These are phyloP conservation scores for Synergus laeviventris DNA, from an alignment of 2,888 invertebrate species.

Conservation along the genomic window DNA sequence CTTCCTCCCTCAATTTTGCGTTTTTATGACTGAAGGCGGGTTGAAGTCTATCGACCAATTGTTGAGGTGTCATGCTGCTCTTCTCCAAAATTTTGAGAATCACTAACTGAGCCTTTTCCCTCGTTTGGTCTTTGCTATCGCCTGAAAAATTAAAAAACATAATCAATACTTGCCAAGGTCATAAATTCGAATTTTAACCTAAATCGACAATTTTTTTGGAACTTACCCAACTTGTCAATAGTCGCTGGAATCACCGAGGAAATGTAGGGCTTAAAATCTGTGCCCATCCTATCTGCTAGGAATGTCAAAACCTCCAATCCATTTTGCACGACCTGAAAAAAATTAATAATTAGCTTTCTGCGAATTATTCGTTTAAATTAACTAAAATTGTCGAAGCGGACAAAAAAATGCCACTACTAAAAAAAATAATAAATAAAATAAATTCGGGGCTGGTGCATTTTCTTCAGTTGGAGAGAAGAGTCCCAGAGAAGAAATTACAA, in stretches of 20 bases:
- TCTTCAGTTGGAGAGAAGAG: slow-evolving; percentile 1
- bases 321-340: slow-evolving; percentile 90
- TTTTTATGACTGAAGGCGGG: slow-evolving; percentile 91
- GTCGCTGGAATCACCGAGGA: slow-evolving; percentile 89
- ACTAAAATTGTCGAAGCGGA: too few relatives aligned
- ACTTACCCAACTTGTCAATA: slow-evolving; percentile 85
- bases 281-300: slow-evolving; percentile 90
- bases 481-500: slow-evolving; percentile 48
- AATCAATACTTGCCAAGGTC: slow-evolving; percentile 1
- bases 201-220: slow-evolving; percentile 40
- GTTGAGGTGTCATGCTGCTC: slow-evolving; percentile 83
- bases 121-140: slow-evolving; percentile 81
- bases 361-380: not conserved
- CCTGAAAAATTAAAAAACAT: slow-evolving; percentile 71
- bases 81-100: slow-evolving; percentile 85
- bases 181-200: not conserved
- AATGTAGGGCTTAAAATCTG: slow-evolving; percentile 91
- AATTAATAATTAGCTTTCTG: slow-evolving; percentile 21
- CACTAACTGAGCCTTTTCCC: slow-evolving; percentile 86
- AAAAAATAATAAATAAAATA: not conserved
- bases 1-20: slow-evolving; percentile 93
- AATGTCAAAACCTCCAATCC: slow-evolving; percentile 92
- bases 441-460: slow-evolving; percentile 19
- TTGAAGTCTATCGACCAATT: slow-evolving; percentile 84
- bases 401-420: too few relatives aligned